Conservation (phyloP, 2,113 vertebrate species). For the Opisthocomus hoazin region DNA sequence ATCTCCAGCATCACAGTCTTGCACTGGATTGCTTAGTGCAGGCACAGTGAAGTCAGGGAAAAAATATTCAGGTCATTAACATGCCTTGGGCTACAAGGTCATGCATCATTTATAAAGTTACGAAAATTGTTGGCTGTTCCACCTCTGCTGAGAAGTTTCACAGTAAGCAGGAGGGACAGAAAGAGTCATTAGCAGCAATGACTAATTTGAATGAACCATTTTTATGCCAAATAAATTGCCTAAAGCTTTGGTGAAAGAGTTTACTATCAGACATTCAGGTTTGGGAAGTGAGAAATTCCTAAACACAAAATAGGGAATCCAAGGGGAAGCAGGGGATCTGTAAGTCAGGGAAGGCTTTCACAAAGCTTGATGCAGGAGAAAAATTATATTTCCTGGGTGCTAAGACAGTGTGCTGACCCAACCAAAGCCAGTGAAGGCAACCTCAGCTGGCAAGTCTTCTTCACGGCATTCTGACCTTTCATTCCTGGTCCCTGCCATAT, state of each 20-base stretch:
- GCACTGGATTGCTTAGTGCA: neutral
- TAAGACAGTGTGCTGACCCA: neutral
- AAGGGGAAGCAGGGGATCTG: neutral
- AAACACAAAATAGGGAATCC: neutral
- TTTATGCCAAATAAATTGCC: neutral
- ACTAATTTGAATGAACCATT: neutral
- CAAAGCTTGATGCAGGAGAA: neutral
- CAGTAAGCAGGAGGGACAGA: neutral
- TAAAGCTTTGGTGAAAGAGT: neutral
- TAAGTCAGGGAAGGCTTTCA: neutral
- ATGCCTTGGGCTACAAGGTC: neutral
- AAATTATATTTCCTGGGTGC: neutral
- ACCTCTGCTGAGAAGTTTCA: neutral
- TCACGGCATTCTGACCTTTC: neutral
- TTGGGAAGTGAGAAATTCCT: neutral
- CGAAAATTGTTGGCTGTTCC: neutral
- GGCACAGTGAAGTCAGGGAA: neutral
- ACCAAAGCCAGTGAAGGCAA: neutral
- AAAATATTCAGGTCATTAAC: neutral
- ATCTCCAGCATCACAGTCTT: neutral
- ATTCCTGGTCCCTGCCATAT: neutral
- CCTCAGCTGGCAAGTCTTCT: neutral
- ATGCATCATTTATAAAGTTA: neutral
- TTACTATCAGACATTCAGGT: neutral
- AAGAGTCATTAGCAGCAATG: neutral